Evolutionary conservation across 1,140 invertebrate genomes (phyloP).

Genomic region (Zophobas morio): DNA sequence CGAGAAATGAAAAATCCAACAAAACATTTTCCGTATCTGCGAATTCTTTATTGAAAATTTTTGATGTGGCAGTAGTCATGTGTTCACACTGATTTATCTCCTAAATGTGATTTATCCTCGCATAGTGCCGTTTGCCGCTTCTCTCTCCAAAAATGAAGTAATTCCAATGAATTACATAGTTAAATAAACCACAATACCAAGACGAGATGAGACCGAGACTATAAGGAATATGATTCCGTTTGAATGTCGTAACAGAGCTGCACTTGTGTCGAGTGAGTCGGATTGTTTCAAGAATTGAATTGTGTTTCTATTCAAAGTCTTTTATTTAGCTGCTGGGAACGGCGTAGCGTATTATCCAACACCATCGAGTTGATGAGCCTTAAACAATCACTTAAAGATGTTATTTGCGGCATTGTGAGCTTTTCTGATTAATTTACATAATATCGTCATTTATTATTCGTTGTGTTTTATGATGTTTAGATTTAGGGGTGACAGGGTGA

Average conservation of each 20-base stretch:
- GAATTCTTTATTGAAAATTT: background rate
- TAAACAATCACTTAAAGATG: background rate
- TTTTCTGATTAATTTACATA: background rate
- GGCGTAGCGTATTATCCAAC: constrained; percentile 19
- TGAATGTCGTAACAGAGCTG: constrained; percentile 37
- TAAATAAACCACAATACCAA: constrained; percentile 34
- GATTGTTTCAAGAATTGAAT: constrained; percentile 41
- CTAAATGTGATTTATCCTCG: background rate
- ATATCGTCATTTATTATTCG: background rate
- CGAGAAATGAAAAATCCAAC: too few species aligned
- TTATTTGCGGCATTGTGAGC: background rate
- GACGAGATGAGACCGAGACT: constrained; percentile 20
- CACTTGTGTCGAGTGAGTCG: constrained; percentile 23
- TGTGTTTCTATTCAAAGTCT: constrained; percentile 34
- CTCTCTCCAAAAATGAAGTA: background rate
- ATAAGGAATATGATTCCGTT: constrained; percentile 28
- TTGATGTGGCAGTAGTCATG: background rate
- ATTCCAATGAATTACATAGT: constrained; percentile 29
- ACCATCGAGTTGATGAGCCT: constrained; percentile 10
- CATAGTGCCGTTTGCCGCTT: background rate
- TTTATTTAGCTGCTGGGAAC: constrained; percentile 29
- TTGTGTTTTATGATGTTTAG: background rate
- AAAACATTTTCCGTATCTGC: too few species aligned
- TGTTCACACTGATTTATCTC: background rate
- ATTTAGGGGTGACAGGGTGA: background rate